A percentile compares a stretch with the other conserved stretches of the same genome.
phyloP scores from a whole-genome alignment of 2,797 vertebrate species.

The Liasis olivaceus region DNA sequence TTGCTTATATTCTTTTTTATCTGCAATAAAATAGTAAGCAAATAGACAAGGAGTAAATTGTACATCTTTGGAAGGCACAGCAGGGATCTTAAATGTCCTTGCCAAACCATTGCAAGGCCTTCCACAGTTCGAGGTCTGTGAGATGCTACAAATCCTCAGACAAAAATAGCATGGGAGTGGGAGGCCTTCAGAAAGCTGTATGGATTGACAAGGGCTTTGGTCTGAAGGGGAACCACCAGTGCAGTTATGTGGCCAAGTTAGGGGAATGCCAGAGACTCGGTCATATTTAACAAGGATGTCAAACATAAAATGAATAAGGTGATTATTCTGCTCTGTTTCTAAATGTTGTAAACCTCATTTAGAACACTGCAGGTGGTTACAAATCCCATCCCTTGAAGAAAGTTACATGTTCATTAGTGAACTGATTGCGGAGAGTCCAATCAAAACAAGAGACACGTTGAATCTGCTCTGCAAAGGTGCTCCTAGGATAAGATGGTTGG shows the following conservation, averaged over 20 bases:
- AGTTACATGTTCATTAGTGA: constrained; percentile 54
- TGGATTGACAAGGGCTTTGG: constrained; percentile 34
- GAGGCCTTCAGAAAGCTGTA: fast-evolving
- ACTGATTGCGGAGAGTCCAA: constrained; percentile 43
- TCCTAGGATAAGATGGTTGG: constrained; percentile 18
- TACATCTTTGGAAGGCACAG: neutral
- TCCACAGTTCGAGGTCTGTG: neutral
- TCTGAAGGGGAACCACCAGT: constrained; percentile 60
- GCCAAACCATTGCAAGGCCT: fast-evolving
- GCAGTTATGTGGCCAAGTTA: constrained; percentile 55
- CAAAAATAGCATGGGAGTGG: neutral
- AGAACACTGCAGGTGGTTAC: constrained; percentile 46
- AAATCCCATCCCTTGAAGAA: constrained; percentile 35
- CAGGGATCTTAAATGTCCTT: too few relatives aligned
- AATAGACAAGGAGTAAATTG: neutral
- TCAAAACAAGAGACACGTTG: constrained; percentile 41
- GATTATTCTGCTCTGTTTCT: constrained; percentile 73
- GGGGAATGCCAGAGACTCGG: constrained; percentile 43
- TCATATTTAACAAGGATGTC: constrained; percentile 65
- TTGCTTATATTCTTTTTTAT: neutral
- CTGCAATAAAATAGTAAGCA: neutral
- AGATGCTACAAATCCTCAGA: neutral
- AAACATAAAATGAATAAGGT: constrained; percentile 57
- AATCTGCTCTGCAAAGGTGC: neutral
- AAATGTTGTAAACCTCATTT: constrained; percentile 53